A percentile compares a stretch with the other conserved stretches of the same genome.
These are phyloP conservation scores for Tachina fera DNA, from an alignment of 2,888 invertebrate species.

Conservation along the genomic window DNA sequence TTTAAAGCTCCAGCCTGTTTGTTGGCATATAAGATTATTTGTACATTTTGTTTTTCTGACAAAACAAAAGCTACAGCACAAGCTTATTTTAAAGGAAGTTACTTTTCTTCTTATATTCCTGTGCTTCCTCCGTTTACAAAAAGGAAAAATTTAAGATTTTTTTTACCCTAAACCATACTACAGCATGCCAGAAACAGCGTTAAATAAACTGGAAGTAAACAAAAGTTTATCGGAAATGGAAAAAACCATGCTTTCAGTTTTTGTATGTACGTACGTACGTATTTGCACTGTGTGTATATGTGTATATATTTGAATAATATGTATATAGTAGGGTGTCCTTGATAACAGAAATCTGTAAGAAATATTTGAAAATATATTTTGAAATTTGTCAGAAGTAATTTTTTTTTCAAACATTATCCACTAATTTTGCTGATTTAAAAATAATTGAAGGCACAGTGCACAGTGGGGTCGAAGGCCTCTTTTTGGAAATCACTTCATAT, in stretches of 20 bases:
- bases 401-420: too few species aligned
- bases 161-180: not conserved
- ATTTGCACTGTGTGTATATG: not conserved
- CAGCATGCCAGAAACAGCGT: not conserved
- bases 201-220: slow-evolving; percentile 32
- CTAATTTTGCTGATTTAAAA: too few species aligned
- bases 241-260: slow-evolving; percentile 9
- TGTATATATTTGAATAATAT: not conserved
- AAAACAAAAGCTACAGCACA: slow-evolving; percentile 9
- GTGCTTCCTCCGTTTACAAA: not conserved
- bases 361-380: too few species aligned
- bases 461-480: too few species aligned
- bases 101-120: not conserved
- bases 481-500: too few species aligned
- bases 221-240: slow-evolving; percentile 46
- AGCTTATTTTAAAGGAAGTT: not conserved
- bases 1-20: not conserved
- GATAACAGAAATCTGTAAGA: too few species aligned
- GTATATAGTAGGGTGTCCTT: too few species aligned
- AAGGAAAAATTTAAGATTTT: not conserved
- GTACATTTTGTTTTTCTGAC: not conserved
- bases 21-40: not conserved
- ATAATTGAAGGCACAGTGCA: too few species aligned
- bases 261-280: not conserved
- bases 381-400: too few species aligned